Percentiles rank a stretch among this genome's conserved stretches.
phyloP scores from a whole-genome alignment of 2,888 invertebrate species.

The Busseola fusca region DNA sequence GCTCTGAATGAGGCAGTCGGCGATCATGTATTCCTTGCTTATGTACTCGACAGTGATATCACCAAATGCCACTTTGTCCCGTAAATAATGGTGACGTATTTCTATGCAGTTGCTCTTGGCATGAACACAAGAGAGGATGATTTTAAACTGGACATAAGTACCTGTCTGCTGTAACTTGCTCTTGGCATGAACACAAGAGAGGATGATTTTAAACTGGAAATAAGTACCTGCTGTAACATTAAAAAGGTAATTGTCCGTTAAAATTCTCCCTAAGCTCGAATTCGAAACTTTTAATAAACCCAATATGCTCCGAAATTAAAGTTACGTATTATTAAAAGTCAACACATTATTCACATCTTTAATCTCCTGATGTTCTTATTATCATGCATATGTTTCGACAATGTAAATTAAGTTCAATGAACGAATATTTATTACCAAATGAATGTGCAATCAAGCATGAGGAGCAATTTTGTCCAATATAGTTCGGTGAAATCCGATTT shows the following conservation, averaged over 20 bases:
- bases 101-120: neutral
- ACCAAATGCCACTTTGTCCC: too few species aligned
- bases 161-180: neutral
- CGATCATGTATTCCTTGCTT: too few species aligned
- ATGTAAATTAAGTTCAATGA: slow-evolving; percentile 70
- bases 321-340: slow-evolving; percentile 50
- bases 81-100: neutral
- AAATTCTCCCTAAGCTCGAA: slow-evolving; percentile 13
- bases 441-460: slow-evolving; percentile 76
- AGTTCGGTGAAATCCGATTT: slow-evolving; percentile 63
- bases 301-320: slow-evolving; percentile 44
- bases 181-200: neutral
- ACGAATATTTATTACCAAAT: slow-evolving; percentile 74
- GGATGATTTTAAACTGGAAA: neutral
- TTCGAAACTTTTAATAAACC: slow-evolving; percentile 40
- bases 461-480: slow-evolving; percentile 70
- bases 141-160: neutral
- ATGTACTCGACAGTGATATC: too few species aligned
- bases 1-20: too few species aligned
- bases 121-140: neutral
- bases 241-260: neutral
- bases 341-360: slow-evolving; percentile 51
- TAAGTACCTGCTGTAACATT: neutral
- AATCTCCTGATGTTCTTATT: slow-evolving; percentile 49
- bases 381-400: slow-evolving; percentile 61